These are phyloP conservation scores for Girardinus metallicus DNA, from an alignment of 2,797 vertebrate species.

Conservation along the genomic window DNA sequence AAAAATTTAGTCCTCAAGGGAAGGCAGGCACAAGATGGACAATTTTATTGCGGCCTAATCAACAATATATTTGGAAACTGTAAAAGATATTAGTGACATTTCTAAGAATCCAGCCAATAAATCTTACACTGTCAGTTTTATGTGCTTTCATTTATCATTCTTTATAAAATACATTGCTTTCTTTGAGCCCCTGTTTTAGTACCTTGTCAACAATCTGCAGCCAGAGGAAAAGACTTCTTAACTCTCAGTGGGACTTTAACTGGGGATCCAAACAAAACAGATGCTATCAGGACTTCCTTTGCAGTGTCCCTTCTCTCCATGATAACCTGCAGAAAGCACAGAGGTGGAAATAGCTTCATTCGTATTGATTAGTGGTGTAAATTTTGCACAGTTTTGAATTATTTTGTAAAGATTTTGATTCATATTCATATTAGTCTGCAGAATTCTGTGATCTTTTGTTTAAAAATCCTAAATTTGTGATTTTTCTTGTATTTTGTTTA, in stretches of 20 bases:
- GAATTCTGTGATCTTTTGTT: background rate
- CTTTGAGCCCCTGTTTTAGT: slow-evolving; percentile 51
- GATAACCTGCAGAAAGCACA: slow-evolving; percentile 60
- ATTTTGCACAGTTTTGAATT: background rate
- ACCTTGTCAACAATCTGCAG: slow-evolving; percentile 56
- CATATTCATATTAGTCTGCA: background rate
- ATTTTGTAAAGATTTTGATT: background rate
- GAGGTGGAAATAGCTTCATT: slow-evolving; percentile 26
- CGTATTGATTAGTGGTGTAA: slow-evolving; percentile 32
- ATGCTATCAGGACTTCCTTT: slow-evolving; percentile 80
- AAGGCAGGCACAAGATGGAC: slow-evolving; percentile 35
- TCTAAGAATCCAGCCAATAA: slow-evolving; percentile 43
- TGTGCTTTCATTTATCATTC: slow-evolving; percentile 37
- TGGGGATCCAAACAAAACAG: slow-evolving; percentile 69
- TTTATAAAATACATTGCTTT: slow-evolving; percentile 51
- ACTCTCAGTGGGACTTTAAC: slow-evolving; percentile 66
- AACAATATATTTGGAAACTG: slow-evolving; percentile 17
- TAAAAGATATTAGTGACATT: slow-evolving; percentile 29
- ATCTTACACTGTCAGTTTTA: slow-evolving; percentile 45
- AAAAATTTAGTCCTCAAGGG: slow-evolving; percentile 35
- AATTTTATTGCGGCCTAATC: slow-evolving; percentile 24
- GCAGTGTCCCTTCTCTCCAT: slow-evolving; percentile 47
- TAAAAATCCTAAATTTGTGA: background rate
- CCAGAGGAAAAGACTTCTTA: slow-evolving; percentile 61
- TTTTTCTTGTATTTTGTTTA: background rate